These are phyloP conservation scores for Drosophila kanapiae DNA, from an alignment of 1,140 invertebrate species.

Conservation along the genomic window DNA sequence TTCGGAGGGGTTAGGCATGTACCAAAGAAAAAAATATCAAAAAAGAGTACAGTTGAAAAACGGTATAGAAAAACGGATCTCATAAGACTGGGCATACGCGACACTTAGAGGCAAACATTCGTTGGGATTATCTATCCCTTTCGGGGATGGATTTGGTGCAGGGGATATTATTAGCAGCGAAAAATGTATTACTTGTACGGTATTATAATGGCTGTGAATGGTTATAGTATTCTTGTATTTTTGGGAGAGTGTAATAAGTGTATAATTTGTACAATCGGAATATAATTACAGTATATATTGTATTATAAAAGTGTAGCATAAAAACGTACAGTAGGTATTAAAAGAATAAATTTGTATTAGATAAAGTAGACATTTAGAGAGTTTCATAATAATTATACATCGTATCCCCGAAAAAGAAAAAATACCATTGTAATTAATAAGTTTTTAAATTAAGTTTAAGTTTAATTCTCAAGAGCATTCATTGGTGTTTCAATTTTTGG, in stretches of 20 bases:
- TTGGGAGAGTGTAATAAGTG: background rate
- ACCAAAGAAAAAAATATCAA: conserved; percentile 52
- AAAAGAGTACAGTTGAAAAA: conserved; percentile 55
- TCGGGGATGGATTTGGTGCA: conserved; percentile 7
- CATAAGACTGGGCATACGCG: conserved; percentile 53
- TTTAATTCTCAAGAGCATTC: background rate
- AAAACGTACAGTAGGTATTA: background rate
- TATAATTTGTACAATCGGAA: background rate
- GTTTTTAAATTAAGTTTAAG: background rate
- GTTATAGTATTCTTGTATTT: background rate
- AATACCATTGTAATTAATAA: background rate
- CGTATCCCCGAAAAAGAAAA: background rate
- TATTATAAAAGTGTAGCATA: background rate
- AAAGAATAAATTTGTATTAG: background rate
- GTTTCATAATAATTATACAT: background rate
- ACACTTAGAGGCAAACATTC: conserved; percentile 51
- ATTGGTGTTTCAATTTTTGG: background rate
- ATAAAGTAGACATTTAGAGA: conserved; percentile 4
- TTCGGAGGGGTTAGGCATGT: conserved; percentile 60
- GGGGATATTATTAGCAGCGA: conserved; percentile 20
- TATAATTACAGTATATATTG: background rate
- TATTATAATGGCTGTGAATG: conserved; percentile 8
- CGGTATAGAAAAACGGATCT: conserved; percentile 35
- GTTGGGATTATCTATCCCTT: conserved; percentile 13
- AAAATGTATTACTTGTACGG: conserved; percentile 7